Evolutionary conservation across 2,113 vertebrate genomes (phyloP).

Genomic region (Lucifuga dentata): DNA sequence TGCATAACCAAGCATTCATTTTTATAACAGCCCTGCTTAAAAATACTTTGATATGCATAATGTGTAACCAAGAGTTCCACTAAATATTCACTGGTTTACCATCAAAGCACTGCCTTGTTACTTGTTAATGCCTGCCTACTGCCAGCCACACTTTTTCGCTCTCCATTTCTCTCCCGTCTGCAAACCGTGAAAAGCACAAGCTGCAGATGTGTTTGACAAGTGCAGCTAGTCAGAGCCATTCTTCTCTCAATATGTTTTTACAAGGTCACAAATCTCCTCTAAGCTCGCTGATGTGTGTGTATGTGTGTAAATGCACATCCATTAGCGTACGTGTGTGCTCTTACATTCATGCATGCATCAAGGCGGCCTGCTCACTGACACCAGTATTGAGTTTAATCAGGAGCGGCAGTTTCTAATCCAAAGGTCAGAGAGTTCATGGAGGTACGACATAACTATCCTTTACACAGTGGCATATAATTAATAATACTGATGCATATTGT

Average conservation of each 20-base stretch:
- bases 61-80: constrained; percentile 31
- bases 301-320: constrained; percentile 33
- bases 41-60: constrained; percentile 64
- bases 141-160: constrained; percentile 18
- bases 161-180: constrained; percentile 7
- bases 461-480: neutral
- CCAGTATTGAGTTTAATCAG: constrained; percentile 44
- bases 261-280: constrained; percentile 75
- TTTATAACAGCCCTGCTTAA: constrained; percentile 20
- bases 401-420: constrained; percentile 21
- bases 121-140: constrained; percentile 61
- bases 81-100: constrained; percentile 24
- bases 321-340: constrained; percentile 43
- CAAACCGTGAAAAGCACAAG: constrained; percentile 48
- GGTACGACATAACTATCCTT: constrained; percentile 18
- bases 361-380: constrained; percentile 40
- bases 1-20: neutral
- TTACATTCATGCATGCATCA: constrained; percentile 45
- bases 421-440: constrained; percentile 30
- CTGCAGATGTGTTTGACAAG: constrained; percentile 77
- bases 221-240: constrained; percentile 65
- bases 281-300: constrained; percentile 56
- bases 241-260: constrained; percentile 66
- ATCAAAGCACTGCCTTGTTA: constrained; percentile 44
- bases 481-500: too few relatives aligned